A percentile compares a stretch with the other conserved stretches of the same genome.
Conservation (phyloP, 2,888 invertebrate genomes). For the Acronicta psi region DNA sequence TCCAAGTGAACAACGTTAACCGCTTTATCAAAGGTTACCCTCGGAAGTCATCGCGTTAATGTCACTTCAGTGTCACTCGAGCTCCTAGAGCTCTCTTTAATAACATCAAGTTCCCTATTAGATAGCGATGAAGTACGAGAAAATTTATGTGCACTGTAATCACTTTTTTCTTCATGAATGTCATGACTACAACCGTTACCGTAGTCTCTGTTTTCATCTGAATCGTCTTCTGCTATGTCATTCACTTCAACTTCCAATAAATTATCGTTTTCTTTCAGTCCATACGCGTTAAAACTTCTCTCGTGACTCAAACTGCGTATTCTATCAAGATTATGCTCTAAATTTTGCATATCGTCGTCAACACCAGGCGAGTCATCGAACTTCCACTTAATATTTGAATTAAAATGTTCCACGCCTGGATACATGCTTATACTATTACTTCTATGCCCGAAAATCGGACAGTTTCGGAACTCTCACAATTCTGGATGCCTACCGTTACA, state of each 20-base stretch:
- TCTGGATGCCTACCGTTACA: slow-evolving; percentile 86
- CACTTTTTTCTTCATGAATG: slow-evolving; percentile 81
- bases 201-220: slow-evolving; percentile 79
- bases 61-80: slow-evolving; percentile 88
- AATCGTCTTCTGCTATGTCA: slow-evolving; percentile 75
- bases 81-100: slow-evolving; percentile 87
- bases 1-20: slow-evolving; percentile 83
- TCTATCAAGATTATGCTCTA: slow-evolving; percentile 86
- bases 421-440: slow-evolving; percentile 86
- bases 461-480: slow-evolving; percentile 88
- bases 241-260: slow-evolving; percentile 85
- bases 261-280: slow-evolving; percentile 78
- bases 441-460: slow-evolving; percentile 88
- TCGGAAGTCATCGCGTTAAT: slow-evolving; percentile 86
- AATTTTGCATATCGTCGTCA: slow-evolving; percentile 78
- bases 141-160: slow-evolving; percentile 82
- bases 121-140: slow-evolving; percentile 85
- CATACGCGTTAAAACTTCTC: slow-evolving; percentile 76
- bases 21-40: slow-evolving; percentile 82
- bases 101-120: slow-evolving; percentile 86
- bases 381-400: slow-evolving; percentile 85
- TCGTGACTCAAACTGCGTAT: slow-evolving; percentile 85
- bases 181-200: slow-evolving; percentile 73
- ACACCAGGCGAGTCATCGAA: slow-evolving; percentile 79
- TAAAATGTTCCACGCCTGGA: slow-evolving; percentile 85